Conservation (phyloP, 2,797 vertebrate genomes). For the Babyrousa celebensis region DNA sequence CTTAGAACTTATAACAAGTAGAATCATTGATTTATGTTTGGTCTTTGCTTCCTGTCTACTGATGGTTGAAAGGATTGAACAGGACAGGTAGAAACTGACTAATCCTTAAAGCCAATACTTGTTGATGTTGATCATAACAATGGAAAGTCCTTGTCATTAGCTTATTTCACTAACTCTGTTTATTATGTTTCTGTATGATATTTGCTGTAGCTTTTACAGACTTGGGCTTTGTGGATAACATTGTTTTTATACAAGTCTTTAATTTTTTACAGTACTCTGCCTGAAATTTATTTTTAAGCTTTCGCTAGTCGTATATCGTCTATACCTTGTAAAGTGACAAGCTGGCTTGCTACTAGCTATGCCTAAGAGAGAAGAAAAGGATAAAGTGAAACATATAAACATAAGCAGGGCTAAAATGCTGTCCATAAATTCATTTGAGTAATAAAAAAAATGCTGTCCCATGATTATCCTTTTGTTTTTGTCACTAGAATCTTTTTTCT, state of each 20-base stretch:
- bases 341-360: not conserved
- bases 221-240: slow-evolving; percentile 26
- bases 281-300: slow-evolving; percentile 51
- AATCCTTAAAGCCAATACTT: slow-evolving; percentile 1
- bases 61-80: slow-evolving; percentile 38
- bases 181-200: slow-evolving; percentile 12
- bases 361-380: not conserved
- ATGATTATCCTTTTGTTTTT: slow-evolving; percentile 72
- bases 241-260: not conserved
- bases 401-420: slow-evolving; percentile 54
- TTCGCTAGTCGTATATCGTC: not conserved
- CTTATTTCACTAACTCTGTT: slow-evolving; percentile 52
- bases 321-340: not conserved
- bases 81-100: not conserved
- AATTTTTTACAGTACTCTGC: not conserved
- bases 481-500: slow-evolving; percentile 3
- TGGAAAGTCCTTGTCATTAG: not conserved
- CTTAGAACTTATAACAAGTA: slow-evolving; percentile 22
- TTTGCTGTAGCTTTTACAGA: slow-evolving; percentile 36
- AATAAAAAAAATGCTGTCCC: slow-evolving; percentile 16
- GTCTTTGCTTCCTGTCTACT: slow-evolving; percentile 45
- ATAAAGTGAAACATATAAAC: not conserved
- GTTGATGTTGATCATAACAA: slow-evolving; percentile 26
- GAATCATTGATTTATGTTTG: slow-evolving; percentile 4
- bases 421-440: not conserved